phyloP scores from a whole-genome alignment of 2,113 vertebrate genomes.

The Sus scrofa region DNA sequence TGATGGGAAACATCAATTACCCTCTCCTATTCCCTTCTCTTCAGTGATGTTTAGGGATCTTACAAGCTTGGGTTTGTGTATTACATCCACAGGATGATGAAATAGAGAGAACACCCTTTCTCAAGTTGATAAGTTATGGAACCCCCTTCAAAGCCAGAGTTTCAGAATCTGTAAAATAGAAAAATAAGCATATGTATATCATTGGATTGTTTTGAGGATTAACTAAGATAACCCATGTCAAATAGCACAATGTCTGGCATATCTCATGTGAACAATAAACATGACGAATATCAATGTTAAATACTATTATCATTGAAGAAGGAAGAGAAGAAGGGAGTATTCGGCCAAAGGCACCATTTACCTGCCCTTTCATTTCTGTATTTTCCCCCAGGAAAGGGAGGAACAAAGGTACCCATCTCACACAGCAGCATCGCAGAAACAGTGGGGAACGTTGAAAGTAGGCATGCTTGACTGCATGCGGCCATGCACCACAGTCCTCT shows the following conservation, averaged over 20 bases:
- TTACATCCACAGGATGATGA: constrained; percentile 43
- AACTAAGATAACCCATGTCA: neutral
- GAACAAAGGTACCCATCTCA: neutral
- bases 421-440: neutral
- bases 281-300: neutral
- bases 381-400: neutral
- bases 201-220: neutral
- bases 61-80: neutral
- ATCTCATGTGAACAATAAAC: neutral
- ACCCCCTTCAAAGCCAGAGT: neutral
- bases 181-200: neutral
- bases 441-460: neutral
- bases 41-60: constrained; percentile 4
- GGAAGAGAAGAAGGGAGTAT: neutral
- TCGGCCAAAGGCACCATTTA: neutral
- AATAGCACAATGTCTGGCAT: neutral
- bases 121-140: constrained; percentile 6
- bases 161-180: neutral
- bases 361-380: neutral
- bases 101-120: constrained; percentile 26
- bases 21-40: neutral
- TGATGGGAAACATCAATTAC: constrained; percentile 24
- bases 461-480: neutral
- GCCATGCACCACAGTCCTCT: neutral
- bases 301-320: neutral